Percentiles rank a stretch among this genome's conserved stretches.
These are phyloP conservation scores for Perognathus longimembris DNA, from an alignment of 2,113 vertebrate species.

Conservation along the genomic window DNA sequence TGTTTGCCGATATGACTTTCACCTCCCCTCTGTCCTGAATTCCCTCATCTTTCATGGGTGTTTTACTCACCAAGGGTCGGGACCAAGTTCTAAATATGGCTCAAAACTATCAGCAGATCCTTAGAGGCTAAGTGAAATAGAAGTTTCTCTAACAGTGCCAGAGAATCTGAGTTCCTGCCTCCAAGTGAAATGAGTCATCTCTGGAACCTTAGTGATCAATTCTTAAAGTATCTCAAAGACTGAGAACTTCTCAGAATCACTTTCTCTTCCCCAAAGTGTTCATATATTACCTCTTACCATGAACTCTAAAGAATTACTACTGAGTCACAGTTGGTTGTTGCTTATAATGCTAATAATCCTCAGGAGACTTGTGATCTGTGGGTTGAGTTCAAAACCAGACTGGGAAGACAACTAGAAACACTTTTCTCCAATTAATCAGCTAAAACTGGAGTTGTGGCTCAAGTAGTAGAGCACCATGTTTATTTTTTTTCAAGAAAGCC, in stretches of 20 bases:
- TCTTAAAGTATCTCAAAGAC: constrained; percentile 41
- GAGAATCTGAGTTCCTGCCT: constrained; percentile 41
- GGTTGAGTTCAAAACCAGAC: too few relatives aligned
- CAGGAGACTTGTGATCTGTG: too few relatives aligned
- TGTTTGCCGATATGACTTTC: not conserved
- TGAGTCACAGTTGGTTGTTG: not conserved
- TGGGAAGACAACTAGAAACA: too few relatives aligned
- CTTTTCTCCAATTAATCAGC: too few relatives aligned
- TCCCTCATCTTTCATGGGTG: not conserved
- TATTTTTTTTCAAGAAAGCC: too few relatives aligned
- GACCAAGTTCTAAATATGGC: not conserved
- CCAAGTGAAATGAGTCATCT: not conserved
- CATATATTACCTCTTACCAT: not conserved
- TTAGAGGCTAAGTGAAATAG: constrained; percentile 11
- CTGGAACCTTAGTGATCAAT: constrained; percentile 20
- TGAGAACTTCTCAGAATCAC: not conserved
- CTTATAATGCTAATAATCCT: too few relatives aligned
- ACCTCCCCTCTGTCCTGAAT: constrained; percentile 20
- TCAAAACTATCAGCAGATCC: not conserved
- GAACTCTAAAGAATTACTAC: not conserved
- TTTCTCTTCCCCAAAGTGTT: not conserved
- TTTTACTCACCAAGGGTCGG: not conserved
- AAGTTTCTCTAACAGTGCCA: constrained; percentile 10
- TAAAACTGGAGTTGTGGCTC: too few relatives aligned
- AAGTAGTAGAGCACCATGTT: too few relatives aligned